phyloP scores from a whole-genome alignment of 2,113 vertebrate genomes.

The Etheostoma spectabile region DNA sequence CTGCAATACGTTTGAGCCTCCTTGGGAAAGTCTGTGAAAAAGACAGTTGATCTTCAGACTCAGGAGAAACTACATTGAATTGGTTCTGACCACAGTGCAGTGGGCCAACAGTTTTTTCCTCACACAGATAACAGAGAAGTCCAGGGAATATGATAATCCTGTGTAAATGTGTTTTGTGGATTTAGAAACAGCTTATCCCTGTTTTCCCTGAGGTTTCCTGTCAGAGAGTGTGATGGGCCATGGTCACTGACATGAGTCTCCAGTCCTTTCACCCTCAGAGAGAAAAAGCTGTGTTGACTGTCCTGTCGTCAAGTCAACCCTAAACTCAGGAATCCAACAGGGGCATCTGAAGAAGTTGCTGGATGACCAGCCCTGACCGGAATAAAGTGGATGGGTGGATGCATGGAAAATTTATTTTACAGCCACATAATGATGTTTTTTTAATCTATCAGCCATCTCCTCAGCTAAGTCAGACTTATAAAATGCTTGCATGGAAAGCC shows the following conservation, averaged over 20 bases:
- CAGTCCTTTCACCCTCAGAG: constrained; percentile 41
- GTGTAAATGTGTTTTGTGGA: constrained; percentile 69
- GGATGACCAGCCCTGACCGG: constrained; percentile 19
- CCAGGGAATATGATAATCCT: constrained; percentile 62
- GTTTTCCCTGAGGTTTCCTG: constrained; percentile 55
- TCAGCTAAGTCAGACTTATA: neutral
- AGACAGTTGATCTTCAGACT: constrained; percentile 25
- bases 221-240: constrained; percentile 41
- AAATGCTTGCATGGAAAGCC: constrained; percentile 7
- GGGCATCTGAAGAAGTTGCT: constrained; percentile 33
- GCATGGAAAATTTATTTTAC: constrained; percentile 35
- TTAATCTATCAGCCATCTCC: neutral
- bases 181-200: constrained; percentile 59
- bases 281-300: constrained; percentile 28
- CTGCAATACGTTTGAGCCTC: neutral
- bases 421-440: constrained; percentile 20
- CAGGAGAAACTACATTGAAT: constrained; percentile 5
- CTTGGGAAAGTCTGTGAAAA: neutral
- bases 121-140: constrained; percentile 38
- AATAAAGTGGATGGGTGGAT: constrained; percentile 35
- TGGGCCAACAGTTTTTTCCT: constrained; percentile 25
- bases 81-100: constrained; percentile 31
- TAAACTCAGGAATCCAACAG: constrained; percentile 39
- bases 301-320: constrained; percentile 37
- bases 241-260: constrained; percentile 54